phyloP scores from a whole-genome alignment of 1,140 invertebrate genomes.

The Platyura marginata region DNA sequence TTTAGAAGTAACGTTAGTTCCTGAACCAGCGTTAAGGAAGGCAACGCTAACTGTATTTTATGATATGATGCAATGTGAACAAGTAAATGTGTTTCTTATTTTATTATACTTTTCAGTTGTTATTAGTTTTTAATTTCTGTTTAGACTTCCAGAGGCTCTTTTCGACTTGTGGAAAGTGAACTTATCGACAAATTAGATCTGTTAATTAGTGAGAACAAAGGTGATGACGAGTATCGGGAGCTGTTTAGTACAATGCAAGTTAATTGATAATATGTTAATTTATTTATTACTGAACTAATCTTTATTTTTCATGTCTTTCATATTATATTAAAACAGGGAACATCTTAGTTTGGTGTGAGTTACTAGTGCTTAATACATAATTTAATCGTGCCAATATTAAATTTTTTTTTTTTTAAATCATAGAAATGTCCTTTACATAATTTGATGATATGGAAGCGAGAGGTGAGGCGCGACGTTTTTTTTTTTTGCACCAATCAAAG shows the following conservation, averaged over 20 bases:
- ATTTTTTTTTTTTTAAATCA: no score
- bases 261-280: neutral
- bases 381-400: no score
- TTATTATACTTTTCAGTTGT: neutral
- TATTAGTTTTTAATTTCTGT: neutral
- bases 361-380: no score
- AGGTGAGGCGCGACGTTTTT: no score
- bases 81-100: slow-evolving; percentile 25
- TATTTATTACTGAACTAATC: no score
- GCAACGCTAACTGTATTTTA: slow-evolving; percentile 90
- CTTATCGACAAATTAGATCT: slow-evolving; percentile 87
- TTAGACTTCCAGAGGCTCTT: slow-evolving; percentile 47
- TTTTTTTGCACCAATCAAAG: no score
- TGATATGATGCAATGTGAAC: slow-evolving; percentile 93
- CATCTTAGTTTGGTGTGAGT: no score
- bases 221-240: slow-evolving; percentile 79
- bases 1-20: slow-evolving; percentile 83
- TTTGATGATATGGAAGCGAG: no score
- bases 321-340: no score
- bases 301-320: no score
- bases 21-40: slow-evolving; percentile 70
- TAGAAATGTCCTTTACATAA: no score
- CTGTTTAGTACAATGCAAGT: slow-evolving; percentile 90
- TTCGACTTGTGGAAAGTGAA: slow-evolving; percentile 77
- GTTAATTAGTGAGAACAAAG: slow-evolving; percentile 80